These are phyloP conservation scores for Oreochromis tanganicae DNA, from an alignment of 2,113 vertebrate genomes.

Conservation along the genomic window DNA sequence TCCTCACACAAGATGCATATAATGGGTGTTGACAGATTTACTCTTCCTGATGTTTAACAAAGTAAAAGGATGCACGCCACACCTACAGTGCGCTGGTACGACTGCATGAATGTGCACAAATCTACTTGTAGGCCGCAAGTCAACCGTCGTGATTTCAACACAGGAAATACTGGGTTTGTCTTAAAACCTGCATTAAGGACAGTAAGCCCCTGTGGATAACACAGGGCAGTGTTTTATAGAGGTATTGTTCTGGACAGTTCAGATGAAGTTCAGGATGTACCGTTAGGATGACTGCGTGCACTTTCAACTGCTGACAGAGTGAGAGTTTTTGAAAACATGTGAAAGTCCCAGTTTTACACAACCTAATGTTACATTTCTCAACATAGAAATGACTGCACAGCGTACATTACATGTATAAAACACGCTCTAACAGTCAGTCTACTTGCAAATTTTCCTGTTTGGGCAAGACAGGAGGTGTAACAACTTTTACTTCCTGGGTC, in stretches of 20 bases:
- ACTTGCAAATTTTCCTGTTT: conserved; percentile 4
- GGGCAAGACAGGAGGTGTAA: conserved; percentile 5
- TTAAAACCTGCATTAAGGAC: conserved; percentile 13
- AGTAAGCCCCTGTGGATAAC: not conserved
- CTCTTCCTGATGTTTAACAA: conserved; percentile 37
- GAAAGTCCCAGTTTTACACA: not conserved
- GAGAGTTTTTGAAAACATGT: not conserved
- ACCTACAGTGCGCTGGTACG: not conserved
- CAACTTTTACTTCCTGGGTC: conserved; percentile 35
- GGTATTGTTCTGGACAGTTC: conserved; percentile 45
- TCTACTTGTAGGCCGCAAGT: not conserved
- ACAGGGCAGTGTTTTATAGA: not conserved
- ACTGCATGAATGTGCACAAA: not conserved
- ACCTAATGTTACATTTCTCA: not conserved
- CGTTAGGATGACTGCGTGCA: not conserved
- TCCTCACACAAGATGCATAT: conserved; percentile 36
- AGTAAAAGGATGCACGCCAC: conserved; percentile 19
- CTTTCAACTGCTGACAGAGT: not conserved
- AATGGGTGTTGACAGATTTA: conserved; percentile 62
- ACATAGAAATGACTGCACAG: not conserved
- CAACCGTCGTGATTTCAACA: conserved; percentile 13
- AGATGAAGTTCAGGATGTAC: conserved; percentile 25
- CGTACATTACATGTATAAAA: not conserved
- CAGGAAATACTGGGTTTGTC: conserved; percentile 45
- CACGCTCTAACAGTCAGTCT: not conserved